Percentiles rank a stretch among this genome's conserved stretches.
Evolutionary conservation across 1,140 invertebrate genomes (phyloP).

Genomic region (Ptiloglossa arizonensis): DNA sequence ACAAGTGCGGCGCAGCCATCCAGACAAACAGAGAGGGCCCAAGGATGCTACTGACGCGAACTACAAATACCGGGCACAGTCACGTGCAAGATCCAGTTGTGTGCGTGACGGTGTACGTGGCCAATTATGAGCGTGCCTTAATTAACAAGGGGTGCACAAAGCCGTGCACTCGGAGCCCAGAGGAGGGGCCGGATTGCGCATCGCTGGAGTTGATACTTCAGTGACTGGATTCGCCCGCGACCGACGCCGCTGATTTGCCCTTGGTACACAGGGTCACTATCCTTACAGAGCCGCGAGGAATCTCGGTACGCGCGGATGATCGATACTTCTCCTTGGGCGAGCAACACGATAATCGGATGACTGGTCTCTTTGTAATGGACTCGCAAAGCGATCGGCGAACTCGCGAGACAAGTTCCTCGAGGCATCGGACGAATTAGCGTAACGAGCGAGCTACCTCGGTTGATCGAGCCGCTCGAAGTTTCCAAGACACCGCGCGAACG

Average conservation of each 20-base stretch:
- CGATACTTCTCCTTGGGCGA: conserved; percentile 23
- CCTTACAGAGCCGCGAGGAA: not conserved
- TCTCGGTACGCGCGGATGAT: not conserved
- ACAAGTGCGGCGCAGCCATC: conserved; percentile 54
- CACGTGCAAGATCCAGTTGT: not conserved
- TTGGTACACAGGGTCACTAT: conserved; percentile 17
- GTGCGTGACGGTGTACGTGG: conserved; percentile 50
- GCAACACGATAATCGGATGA: conserved; percentile 7
- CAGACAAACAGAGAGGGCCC: conserved; percentile 17
- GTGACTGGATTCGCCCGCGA: conserved; percentile 18
- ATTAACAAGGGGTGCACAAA: conserved; percentile 73
- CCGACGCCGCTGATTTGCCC: conserved; percentile 27
- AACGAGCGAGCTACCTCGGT: not conserved
- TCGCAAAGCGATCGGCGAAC: not conserved
- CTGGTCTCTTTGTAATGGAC: not conserved
- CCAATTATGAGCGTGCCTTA: conserved; percentile 75
- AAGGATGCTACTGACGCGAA: not conserved
- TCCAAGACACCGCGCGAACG: too few species aligned
- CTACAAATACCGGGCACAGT: conserved; percentile 42
- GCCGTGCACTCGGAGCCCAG: conserved; percentile 26
- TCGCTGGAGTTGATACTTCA: conserved; percentile 48
- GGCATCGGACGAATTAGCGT: not conserved
- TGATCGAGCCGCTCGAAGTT: not conserved
- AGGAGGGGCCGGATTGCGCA: conserved; percentile 16
- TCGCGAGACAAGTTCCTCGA: not conserved